Conservation (phyloP, 2,113 vertebrate species). For the Gasterosteus aculeatus region DNA sequence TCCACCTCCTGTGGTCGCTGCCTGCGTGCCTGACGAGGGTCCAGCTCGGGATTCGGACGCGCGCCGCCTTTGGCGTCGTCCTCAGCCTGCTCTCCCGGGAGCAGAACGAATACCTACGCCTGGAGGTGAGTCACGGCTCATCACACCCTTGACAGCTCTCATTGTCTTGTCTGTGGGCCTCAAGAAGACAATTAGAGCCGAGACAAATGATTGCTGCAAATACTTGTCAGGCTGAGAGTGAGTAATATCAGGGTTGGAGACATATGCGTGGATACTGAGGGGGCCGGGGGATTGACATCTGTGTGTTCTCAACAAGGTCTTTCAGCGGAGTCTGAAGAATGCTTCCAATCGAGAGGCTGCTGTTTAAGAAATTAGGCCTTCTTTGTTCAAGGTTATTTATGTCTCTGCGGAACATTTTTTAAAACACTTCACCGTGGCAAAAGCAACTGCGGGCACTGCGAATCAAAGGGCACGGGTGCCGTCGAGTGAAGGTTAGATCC, state of each 20-base stretch:
- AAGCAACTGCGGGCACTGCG: neutral
- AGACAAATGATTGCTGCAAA: constrained; percentile 52
- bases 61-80: constrained; percentile 80
- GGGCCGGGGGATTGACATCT: constrained; percentile 67
- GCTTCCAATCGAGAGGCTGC: constrained; percentile 27
- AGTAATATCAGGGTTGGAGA: constrained; percentile 73
- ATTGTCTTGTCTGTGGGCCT: constrained; percentile 61
- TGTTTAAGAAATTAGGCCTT: constrained; percentile 37
- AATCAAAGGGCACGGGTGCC: constrained; percentile 10
- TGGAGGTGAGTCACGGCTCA: constrained; percentile 83
- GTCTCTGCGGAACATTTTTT: constrained; percentile 33
- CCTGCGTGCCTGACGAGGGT: constrained; percentile 79
- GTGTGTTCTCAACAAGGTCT: constrained; percentile 55
- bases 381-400: constrained; percentile 57
- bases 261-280: constrained; percentile 64
- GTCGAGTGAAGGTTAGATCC: constrained; percentile 48
- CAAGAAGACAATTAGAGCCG: constrained; percentile 49
- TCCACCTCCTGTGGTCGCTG: constrained; percentile 80
- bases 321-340: constrained; percentile 38
- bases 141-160: constrained; percentile 42
- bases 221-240: constrained; percentile 66
- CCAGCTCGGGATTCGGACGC: constrained; percentile 84
- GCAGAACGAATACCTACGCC: constrained; percentile 85
- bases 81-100: constrained; percentile 80
- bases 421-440: neutral